Percentiles rank a stretch among this genome's conserved stretches.
These are phyloP conservation scores for Conus ventricosus DNA, from an alignment of 1,140 invertebrate genomes.

Conservation along the genomic window DNA sequence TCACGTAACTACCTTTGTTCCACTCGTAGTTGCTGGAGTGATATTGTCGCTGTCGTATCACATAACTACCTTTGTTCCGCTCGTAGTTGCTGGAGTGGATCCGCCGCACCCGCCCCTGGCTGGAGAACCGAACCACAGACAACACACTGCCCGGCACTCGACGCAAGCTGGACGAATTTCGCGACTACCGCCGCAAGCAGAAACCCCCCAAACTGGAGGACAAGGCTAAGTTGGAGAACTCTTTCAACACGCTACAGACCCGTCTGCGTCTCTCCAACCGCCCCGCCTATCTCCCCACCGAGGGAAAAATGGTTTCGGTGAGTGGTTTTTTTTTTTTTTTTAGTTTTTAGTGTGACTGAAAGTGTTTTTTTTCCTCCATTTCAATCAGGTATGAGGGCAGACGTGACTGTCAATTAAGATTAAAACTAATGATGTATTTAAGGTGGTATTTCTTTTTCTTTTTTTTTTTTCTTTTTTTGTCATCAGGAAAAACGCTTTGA, in stretches of 20 bases:
- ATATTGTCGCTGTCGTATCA: too few relatives aligned
- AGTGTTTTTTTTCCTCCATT: not conserved
- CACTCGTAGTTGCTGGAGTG: too few relatives aligned
- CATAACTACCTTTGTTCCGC: too few relatives aligned
- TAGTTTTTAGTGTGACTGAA: not conserved
- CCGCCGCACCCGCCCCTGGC: conserved; percentile 95
- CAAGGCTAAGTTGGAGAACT: conserved; percentile 98
- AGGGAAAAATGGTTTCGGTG: conserved; percentile 98
- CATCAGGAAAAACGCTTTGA: too few relatives aligned
- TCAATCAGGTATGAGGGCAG: too few relatives aligned
- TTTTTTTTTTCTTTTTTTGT: too few relatives aligned
- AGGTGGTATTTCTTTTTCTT: too few relatives aligned
- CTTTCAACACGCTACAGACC: conserved; percentile 99
- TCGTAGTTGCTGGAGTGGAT: conserved; percentile 96
- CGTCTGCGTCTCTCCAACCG: conserved; percentile 95
- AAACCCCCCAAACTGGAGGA: conserved; percentile 99
- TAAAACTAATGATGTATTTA: too few relatives aligned
- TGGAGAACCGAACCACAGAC: conserved; percentile 97
- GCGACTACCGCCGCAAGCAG: conserved; percentile 97
- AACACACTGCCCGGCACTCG: conserved; percentile 97
- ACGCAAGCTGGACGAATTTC: conserved; percentile 98
- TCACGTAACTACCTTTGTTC: too few relatives aligned
- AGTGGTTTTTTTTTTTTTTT: conserved; percentile 69
- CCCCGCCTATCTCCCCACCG: conserved; percentile 98
- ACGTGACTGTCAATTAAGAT: too few relatives aligned